Conservation (phyloP, 2,113 vertebrate genomes). For the Sylvietta virens region DNA sequence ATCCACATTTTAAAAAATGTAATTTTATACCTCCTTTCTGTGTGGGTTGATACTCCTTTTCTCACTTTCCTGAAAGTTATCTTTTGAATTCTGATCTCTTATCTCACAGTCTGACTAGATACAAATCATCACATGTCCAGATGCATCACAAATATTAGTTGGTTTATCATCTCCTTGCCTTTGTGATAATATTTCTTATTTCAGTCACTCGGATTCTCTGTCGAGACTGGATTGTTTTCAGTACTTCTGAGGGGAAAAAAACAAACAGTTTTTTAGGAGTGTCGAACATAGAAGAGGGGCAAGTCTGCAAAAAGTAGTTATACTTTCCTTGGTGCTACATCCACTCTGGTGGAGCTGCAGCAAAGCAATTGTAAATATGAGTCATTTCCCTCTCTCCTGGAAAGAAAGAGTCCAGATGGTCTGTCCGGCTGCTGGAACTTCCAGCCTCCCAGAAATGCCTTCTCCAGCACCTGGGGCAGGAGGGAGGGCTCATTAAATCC, state of each 20-base stretch:
- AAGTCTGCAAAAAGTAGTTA: not conserved
- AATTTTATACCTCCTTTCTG: not conserved
- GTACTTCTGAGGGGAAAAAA: not conserved
- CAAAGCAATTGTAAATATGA: not conserved
- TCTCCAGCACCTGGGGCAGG: not conserved
- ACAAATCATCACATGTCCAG: not conserved
- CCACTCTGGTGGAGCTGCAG: not conserved
- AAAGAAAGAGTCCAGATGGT: not conserved
- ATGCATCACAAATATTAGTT: not conserved
- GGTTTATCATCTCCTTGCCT: not conserved
- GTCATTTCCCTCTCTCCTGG: not conserved
- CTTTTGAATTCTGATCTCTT: not conserved
- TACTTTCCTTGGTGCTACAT: not conserved
- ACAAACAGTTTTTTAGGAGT: not conserved
- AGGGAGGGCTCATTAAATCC: not conserved
- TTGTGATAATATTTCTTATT: not conserved
- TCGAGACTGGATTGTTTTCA: not conserved
- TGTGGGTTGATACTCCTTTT: not conserved
- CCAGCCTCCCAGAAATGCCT: not conserved
- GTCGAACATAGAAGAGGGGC: not conserved
- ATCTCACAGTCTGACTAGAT: not conserved
- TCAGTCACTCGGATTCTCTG: not conserved
- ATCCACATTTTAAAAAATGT: not conserved
- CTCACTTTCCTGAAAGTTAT: not conserved
- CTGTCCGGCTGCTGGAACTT: not conserved